Evolutionary conservation across 2,797 vertebrate species (phyloP).

Genomic region (Eulemur albifrons): DNA sequence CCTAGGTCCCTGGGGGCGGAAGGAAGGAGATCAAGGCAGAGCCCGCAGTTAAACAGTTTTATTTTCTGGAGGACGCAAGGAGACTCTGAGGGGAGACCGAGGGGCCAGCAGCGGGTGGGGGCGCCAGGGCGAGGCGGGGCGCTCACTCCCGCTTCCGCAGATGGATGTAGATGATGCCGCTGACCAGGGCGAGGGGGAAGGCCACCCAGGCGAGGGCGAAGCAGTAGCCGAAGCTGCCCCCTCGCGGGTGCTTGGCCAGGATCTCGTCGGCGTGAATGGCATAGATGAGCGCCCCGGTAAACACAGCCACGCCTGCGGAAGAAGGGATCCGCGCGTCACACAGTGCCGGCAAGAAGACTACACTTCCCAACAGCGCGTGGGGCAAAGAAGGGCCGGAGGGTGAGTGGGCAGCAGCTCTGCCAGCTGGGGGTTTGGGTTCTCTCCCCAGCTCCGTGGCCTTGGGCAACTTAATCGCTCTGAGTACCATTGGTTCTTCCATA

Average conservation of each 20-base stretch:
- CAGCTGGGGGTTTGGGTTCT: background rate
- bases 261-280: conserved; percentile 89
- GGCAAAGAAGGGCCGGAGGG: background rate
- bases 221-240: conserved; percentile 91
- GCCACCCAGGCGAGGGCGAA: conserved; percentile 91
- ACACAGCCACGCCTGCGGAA: conserved; percentile 86
- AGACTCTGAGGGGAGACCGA: background rate
- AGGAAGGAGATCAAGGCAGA: background rate
- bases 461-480: background rate
- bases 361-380: background rate
- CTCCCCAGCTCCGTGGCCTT: background rate
- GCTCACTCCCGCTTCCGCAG: conserved; percentile 90
- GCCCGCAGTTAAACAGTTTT: background rate
- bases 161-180: conserved; percentile 90
- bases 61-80: background rate
- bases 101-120: fast-evolving
- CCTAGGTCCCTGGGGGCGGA: background rate
- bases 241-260: conserved; percentile 73
- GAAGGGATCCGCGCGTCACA: fast-evolving
- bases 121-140: background rate
- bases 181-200: conserved; percentile 89
- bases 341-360: background rate
- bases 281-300: conserved; percentile 91
- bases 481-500: background rate
- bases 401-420: background rate